These are phyloP conservation scores for Ptilorrhoa leucosticta DNA, from an alignment of 2,113 vertebrate species.

Conservation along the genomic window DNA sequence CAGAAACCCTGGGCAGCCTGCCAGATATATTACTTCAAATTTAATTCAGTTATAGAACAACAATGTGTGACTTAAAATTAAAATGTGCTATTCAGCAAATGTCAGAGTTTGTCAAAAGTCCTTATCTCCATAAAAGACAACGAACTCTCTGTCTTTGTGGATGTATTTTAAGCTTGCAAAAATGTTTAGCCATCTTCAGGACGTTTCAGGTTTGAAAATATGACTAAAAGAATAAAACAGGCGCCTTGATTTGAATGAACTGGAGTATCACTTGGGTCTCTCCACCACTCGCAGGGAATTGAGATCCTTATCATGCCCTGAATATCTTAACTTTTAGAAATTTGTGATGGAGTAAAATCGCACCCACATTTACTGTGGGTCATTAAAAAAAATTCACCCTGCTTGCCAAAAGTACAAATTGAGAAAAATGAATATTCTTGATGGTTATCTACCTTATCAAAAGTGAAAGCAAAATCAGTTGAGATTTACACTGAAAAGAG, in stretches of 20 bases:
- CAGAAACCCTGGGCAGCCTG: not conserved
- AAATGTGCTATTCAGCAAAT: not conserved
- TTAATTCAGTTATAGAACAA: not conserved
- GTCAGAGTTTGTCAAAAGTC: not conserved
- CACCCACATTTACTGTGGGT: accelerated
- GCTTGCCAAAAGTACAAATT: not conserved
- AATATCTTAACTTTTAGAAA: not conserved
- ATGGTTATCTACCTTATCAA: not conserved
- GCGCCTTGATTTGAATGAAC: not conserved
- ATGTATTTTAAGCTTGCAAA: not conserved
- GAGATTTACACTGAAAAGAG: not conserved
- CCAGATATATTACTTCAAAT: not conserved
- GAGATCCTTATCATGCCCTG: not conserved
- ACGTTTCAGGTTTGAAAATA: not conserved
- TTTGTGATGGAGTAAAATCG: not conserved
- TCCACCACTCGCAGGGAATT: not conserved
- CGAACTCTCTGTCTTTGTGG: not conserved
- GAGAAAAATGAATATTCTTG: not conserved
- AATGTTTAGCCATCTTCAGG: not conserved
- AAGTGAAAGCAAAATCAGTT: not conserved
- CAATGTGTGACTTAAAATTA: not conserved
- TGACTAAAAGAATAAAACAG: not conserved
- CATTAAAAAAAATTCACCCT: not conserved
- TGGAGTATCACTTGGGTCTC: not conserved
- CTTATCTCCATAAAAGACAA: not conserved